Base-by-base conservation (phyloP, 2,797 vertebrate species). In the Sebastes hubbsi region DNA sequence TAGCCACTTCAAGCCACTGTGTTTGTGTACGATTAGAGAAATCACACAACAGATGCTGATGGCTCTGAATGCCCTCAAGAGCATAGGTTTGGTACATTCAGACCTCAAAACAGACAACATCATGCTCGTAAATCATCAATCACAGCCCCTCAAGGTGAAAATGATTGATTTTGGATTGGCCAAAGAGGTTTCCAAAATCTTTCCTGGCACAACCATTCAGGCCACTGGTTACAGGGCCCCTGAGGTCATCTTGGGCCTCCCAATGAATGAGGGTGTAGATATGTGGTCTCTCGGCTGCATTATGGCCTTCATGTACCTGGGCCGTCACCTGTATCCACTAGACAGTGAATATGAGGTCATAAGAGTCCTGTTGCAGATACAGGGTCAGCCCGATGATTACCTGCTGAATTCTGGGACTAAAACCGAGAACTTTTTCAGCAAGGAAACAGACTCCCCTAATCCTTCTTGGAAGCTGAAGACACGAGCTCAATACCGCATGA, bases 211-310 rank as follows among this genome's bases (percentile, higher is more conserved):
- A 16, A 8, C 5, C 12, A 58, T 59, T 4, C 56, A 59, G 8
- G 25, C 56, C 25, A 8, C 13, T 8, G 25, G 14, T 29, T 59
- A 29, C 56, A 27, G 56, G 56, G 56, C 56, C 25, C 56, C 56
- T 59, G 56, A 59, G 25, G 56, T 59, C 25, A 29, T 59, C 56
- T 8, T 88, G 77, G 83, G 85, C 8, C 65, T 82, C 16, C 79
- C 54, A 7, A 3, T 79, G 12, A 52, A 46, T 4, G 74, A 86
- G n/a, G 66, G 42, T 0, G 8, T 77, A 5, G 85, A 90, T 6
- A 79, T 86, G 75, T 88, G 85, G 85, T 4, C 66, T 11, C 63
- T 85, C 20, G 87, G 84, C 18, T 78, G 77, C 3, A 5, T 77
- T 3, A 4, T 81, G n/a, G 79, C 72, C n/a, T 38, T 13, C 6